These are phyloP conservation scores for Metalampra italica DNA, from an alignment of 2,888 invertebrate genomes.

Conservation along the genomic window DNA sequence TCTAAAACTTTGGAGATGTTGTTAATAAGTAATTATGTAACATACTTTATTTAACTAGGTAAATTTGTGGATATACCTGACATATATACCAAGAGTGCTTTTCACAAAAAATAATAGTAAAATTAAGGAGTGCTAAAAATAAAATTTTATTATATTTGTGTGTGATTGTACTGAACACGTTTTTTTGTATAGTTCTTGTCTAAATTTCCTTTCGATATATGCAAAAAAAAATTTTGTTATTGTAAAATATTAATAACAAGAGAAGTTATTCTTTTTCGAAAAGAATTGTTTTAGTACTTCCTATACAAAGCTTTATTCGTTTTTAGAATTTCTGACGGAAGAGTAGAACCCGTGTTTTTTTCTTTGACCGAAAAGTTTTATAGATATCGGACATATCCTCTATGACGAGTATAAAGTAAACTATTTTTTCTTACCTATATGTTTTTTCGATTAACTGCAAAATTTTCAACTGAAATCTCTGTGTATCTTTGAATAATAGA, in stretches of 20 bases:
- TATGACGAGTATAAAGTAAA: no score
- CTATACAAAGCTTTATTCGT: constrained; percentile 47
- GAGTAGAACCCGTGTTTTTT: neutral
- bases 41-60: constrained; percentile 11
- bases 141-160: constrained; percentile 20
- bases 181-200: constrained; percentile 43
- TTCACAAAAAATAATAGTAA: constrained; percentile 45
- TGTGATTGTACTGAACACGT: constrained; percentile 37
- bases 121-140: constrained; percentile 44
- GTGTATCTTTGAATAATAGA: no score
- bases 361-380: neutral
- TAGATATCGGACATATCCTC: neutral
- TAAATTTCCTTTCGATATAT: constrained; percentile 43
- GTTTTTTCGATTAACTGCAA: no score
- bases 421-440: no score
- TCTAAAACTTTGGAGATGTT: constrained; percentile 6
- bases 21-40: constrained; percentile 9
- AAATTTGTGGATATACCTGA: constrained; percentile 20
- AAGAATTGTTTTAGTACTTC: constrained; percentile 67
- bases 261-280: constrained; percentile 74
- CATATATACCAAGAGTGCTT: constrained; percentile 61
- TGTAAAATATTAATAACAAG: constrained; percentile 38
- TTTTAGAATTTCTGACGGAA: constrained; percentile 26
- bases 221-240: constrained; percentile 39
- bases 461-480: no score